Percentiles rank a stretch among this genome's conserved stretches.
These are phyloP conservation scores for Craseonycteris thonglongyai DNA, from an alignment of 2,113 vertebrate genomes.

Conservation along the genomic window DNA sequence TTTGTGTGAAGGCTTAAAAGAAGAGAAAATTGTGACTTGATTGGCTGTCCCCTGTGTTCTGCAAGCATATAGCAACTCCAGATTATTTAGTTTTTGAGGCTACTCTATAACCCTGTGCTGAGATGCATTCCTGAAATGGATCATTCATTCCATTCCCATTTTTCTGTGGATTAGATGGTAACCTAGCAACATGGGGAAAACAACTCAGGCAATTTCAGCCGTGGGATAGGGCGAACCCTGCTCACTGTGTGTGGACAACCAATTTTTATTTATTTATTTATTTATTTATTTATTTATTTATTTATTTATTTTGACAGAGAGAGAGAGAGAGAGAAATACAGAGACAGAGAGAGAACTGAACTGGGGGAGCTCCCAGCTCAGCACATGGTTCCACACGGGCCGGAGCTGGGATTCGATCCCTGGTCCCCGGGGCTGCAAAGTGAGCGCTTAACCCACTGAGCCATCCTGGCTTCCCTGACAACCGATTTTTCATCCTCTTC, in stretches of 20 bases:
- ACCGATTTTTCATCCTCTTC: not conserved
- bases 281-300: too few relatives aligned
- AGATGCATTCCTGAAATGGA: not conserved
- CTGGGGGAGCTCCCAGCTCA: too few relatives aligned
- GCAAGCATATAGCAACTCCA: not conserved
- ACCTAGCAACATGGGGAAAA: not conserved
- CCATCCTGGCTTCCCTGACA: too few relatives aligned
- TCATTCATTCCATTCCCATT: not conserved
- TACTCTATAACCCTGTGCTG: not conserved
- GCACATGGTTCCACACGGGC: too few relatives aligned
- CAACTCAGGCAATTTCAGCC: not conserved
- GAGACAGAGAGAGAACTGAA: too few relatives aligned
- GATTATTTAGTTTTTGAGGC: not conserved
- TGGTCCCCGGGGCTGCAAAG: too few relatives aligned
- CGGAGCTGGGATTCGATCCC: too few relatives aligned
- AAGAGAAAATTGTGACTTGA: not conserved
- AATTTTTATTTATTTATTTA: too few relatives aligned
- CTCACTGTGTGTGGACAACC: not conserved
- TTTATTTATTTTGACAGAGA: too few relatives aligned
- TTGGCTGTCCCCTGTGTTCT: not conserved
- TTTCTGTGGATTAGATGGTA: not conserved
- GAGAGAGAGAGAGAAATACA: too few relatives aligned
- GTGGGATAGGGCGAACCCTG: not conserved
- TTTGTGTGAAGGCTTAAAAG: not conserved
- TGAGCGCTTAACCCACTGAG: too few relatives aligned